phyloP scores from a whole-genome alignment of 1,140 invertebrate species.

The Littorina saxatilis region DNA sequence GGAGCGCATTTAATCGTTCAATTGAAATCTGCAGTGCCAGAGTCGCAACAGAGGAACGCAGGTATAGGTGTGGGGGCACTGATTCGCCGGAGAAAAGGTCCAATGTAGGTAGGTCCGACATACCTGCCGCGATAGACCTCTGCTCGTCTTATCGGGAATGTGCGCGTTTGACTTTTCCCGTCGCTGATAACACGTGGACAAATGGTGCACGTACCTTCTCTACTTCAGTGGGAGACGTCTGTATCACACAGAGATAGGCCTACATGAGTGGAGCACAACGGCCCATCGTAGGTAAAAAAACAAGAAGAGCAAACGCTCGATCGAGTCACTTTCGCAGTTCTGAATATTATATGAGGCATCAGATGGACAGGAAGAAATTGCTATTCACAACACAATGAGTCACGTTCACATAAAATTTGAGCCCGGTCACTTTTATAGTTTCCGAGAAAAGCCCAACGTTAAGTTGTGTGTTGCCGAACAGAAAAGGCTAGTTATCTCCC shows the following conservation, averaged over 20 bases:
- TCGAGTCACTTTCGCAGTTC: neutral
- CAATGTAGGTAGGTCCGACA: neutral
- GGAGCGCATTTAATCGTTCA: neutral
- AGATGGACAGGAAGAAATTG: no score
- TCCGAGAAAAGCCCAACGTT: no score
- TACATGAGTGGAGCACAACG: no score
- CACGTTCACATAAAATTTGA: no score
- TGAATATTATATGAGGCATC: no score
- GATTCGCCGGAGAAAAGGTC: neutral
- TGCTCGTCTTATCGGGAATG: conserved; percentile 7
- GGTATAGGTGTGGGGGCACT: no score
- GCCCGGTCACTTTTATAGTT: no score
- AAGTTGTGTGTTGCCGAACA: no score
- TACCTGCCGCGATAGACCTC: neutral
- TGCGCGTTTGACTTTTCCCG: neutral
- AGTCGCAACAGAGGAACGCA: neutral
- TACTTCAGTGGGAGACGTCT: neutral
- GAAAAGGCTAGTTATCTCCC: no score
- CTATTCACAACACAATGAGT: no score
- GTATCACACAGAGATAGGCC: no score
- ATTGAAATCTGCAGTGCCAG: neutral
- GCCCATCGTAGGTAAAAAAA: no score
- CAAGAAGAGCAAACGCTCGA: neutral
- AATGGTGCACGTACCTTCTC: neutral
- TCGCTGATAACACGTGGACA: neutral